Base-by-base conservation (phyloP, 2,113 vertebrate species). In the Cinclus cinclus region DNA sequence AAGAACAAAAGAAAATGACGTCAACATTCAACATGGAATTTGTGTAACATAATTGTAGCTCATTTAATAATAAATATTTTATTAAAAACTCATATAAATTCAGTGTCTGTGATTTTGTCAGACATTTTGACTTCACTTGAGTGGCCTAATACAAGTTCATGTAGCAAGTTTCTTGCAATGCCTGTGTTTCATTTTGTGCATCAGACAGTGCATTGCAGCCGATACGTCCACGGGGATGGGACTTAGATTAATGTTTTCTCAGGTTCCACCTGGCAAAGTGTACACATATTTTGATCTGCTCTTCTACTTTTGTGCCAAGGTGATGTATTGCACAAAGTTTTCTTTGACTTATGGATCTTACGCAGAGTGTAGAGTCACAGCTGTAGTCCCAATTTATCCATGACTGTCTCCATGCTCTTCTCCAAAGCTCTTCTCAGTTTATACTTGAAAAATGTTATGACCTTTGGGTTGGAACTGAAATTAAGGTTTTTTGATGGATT, bases 41-140 rank as follows among this genome's bases (percentile, higher is more conserved):
- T 83, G 13, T 96, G 53, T 94, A 59, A 84, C 37, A 15, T 56
- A 67, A 79, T 20, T 96, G 86, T 96, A 92, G 13, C 15, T 82
- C 27, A 24, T 39, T 35, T 60, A 87, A 56, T 79, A 92, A 96
- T 76, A 96, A 95, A 92, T 56, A 33, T 14, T 94, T 90, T 0
- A 68, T 96, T 92, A 3, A 89, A 96, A 59, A 86, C 35, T 6
- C 52, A 37, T 50, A 35, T 41, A 14, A 89, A 95, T 71, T 39
- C 9, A 65, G 41, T 37, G 52, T 64, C 75, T 68, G 44, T 94
- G 47, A 33, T 74, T 86, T 87, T 94, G 33, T 79, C 69, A 77
- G 39, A 67, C 37, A 27, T 80, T 90, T 85, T 62, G 71, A 42
- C 44, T 89, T 83, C 28, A 49, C 21, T 67, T 33, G 41, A 15